phyloP scores from a whole-genome alignment of 2,888 invertebrate genomes.

The Cyaniris semiargus region DNA sequence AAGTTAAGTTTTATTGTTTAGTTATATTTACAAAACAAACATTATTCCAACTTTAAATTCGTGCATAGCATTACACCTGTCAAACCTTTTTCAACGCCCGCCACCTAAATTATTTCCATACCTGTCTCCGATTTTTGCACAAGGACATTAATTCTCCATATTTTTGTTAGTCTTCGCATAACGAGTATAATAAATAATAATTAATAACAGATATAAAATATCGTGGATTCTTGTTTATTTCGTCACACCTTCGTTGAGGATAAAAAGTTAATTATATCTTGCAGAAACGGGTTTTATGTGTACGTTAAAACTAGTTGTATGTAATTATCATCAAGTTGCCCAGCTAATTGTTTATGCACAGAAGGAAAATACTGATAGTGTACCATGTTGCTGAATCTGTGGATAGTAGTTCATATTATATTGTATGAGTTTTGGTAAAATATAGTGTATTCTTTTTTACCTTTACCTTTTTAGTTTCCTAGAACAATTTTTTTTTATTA shows the following conservation, averaged over 20 bases:
- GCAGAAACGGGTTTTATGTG: slow-evolving; percentile 23
- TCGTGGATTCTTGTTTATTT: slow-evolving; percentile 25
- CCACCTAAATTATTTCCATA: slow-evolving; percentile 1
- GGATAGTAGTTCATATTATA: no score
- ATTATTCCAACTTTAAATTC: neutral
- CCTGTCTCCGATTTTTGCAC: neutral
- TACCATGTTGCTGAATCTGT: neutral
- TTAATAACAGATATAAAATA: slow-evolving; percentile 1
- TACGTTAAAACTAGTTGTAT: slow-evolving; percentile 15
- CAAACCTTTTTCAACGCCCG: neutral
- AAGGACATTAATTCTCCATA: neutral
- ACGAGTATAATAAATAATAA: slow-evolving; percentile 21
- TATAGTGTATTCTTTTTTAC: no score
- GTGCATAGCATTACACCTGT: neutral
- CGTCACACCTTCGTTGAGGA: slow-evolving; percentile 25
- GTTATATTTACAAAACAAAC: neutral
- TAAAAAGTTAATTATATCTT: slow-evolving; percentile 29
- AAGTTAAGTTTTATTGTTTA: no score
- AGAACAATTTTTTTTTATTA: no score
- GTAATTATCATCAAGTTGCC: neutral
- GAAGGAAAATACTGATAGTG: neutral
- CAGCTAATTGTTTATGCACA: neutral
- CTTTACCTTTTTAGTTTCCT: no score
- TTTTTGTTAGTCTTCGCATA: neutral
- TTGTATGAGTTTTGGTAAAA: no score